These are phyloP conservation scores for Drosophila aldrichi DNA, from an alignment of 2,888 invertebrate species.

Conservation along the genomic window DNA sequence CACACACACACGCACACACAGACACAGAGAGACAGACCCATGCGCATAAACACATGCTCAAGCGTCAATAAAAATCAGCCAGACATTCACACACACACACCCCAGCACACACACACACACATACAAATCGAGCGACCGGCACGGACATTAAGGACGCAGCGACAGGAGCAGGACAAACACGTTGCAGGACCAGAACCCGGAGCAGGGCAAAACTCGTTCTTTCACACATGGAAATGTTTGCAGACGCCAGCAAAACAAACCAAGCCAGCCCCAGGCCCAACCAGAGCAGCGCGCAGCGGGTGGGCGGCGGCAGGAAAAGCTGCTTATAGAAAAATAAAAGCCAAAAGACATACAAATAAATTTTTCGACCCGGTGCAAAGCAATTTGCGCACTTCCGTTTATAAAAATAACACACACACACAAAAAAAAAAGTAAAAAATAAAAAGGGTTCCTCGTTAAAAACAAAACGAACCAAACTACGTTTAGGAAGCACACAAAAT, in stretches of 20 bases:
- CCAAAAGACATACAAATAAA: constrained; percentile 70
- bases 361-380: constrained; percentile 79
- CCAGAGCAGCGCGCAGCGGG: constrained; percentile 7
- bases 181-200: constrained; percentile 10
- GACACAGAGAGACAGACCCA: constrained; percentile 16
- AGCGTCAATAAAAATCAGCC: constrained; percentile 72
- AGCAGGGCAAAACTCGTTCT: constrained; percentile 41
- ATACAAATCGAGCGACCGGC: constrained; percentile 18
- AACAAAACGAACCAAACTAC: constrained; percentile 64
- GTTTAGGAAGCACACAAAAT: constrained; percentile 14
- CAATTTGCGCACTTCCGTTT: constrained; percentile 77
- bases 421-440: constrained; percentile 50
- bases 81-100: constrained; percentile 48
- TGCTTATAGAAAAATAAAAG: constrained; percentile 76
- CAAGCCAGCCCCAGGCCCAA: constrained; percentile 5
- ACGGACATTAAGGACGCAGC: constrained; percentile 36
- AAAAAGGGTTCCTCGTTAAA: constrained; percentile 79
- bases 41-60: constrained; percentile 69
- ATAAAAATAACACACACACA: not conserved
- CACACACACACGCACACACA: constrained; percentile 11
- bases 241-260: constrained; percentile 77
- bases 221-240: constrained; percentile 81
- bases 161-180: constrained; percentile 50
- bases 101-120: constrained; percentile 19
- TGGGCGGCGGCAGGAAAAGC: constrained; percentile 57